phyloP scores from a whole-genome alignment of 2,888 invertebrate genomes.

The Glaucopsyche alexis region DNA sequence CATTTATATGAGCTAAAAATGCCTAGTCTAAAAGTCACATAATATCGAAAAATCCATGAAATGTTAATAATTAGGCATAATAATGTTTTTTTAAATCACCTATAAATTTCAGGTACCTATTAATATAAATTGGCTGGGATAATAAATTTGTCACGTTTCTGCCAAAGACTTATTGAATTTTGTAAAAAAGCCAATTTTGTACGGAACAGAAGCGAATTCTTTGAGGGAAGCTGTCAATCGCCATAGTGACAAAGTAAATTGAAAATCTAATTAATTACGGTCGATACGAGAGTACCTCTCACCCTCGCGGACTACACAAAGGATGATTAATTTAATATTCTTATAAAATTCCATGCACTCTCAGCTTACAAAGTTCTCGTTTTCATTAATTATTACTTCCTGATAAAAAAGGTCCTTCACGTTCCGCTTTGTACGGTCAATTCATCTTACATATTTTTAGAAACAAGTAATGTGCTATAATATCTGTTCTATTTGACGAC shows the following conservation, averaged over 20 bases:
- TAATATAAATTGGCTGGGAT: no score
- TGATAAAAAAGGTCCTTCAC: neutral
- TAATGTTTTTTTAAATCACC: no score
- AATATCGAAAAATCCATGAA: no score
- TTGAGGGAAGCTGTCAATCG: conserved; percentile 36
- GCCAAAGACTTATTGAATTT: neutral
- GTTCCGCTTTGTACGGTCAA: conserved; percentile 4
- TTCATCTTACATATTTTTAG: neutral
- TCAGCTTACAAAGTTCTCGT: conserved; percentile 19
- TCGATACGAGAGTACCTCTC: conserved; percentile 36
- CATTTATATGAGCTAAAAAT: neutral
- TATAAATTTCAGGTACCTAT: no score
- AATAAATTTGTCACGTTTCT: no score
- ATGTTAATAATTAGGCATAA: no score
- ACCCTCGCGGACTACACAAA: conserved; percentile 26
- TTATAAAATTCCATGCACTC: conserved; percentile 31
- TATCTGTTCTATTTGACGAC: neutral
- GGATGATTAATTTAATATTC: conserved; percentile 34
- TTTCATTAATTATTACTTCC: conserved; percentile 20
- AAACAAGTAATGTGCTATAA: neutral
- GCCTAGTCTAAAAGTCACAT: no score
- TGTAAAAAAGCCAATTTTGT: neutral
- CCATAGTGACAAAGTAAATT: conserved; percentile 35
- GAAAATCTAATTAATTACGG: conserved; percentile 40
- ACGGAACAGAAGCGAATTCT: conserved; percentile 11